These are phyloP conservation scores for Drosophila flavopinicola DNA, from an alignment of 2,888 invertebrate species.

Conservation along the genomic window DNA sequence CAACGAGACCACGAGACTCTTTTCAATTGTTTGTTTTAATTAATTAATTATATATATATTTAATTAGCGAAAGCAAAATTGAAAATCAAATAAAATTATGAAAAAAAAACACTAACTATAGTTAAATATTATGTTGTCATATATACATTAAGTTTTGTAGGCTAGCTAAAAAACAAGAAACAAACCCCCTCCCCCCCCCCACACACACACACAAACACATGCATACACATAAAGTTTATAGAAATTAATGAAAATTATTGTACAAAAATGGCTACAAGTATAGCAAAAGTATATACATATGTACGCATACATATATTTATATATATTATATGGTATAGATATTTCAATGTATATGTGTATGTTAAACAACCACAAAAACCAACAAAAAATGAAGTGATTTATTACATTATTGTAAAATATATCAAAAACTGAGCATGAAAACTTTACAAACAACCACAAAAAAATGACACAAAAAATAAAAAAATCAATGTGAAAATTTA, in stretches of 20 bases:
- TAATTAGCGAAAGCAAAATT: conserved; percentile 45
- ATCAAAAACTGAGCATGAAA: conserved; percentile 62
- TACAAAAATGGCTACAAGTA: conserved; percentile 65
- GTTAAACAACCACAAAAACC: conserved; percentile 47
- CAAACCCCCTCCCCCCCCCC: too few relatives aligned
- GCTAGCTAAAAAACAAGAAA: conserved; percentile 34
- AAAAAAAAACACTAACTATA: conserved; percentile 39
- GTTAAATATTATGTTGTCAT: conserved; percentile 70
- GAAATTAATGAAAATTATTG: conserved; percentile 72
- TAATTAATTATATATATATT: conserved; percentile 39
- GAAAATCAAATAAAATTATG: conserved; percentile 41
- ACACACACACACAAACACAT: conserved; percentile 31
- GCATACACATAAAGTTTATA: conserved; percentile 60
- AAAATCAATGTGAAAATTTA: conserved; percentile 62
- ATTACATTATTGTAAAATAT: conserved; percentile 76
- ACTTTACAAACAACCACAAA: conserved; percentile 70
- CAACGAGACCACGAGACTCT: conserved; percentile 73
- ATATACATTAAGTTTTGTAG: conserved; percentile 67
- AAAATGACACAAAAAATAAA: conserved; percentile 72
- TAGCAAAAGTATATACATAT: conserved; percentile 35
- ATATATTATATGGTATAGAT: conserved; percentile 42
- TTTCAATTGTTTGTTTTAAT: conserved; percentile 69
- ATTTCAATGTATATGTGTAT: conserved; percentile 40
- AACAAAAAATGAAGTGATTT: conserved; percentile 71
- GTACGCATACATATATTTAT: conserved; percentile 28